Evolutionary conservation across 2,113 vertebrate genomes (phyloP), one percentile per base, ranked within the genome.

Genomic region (Setophaga petechia): DNA sequence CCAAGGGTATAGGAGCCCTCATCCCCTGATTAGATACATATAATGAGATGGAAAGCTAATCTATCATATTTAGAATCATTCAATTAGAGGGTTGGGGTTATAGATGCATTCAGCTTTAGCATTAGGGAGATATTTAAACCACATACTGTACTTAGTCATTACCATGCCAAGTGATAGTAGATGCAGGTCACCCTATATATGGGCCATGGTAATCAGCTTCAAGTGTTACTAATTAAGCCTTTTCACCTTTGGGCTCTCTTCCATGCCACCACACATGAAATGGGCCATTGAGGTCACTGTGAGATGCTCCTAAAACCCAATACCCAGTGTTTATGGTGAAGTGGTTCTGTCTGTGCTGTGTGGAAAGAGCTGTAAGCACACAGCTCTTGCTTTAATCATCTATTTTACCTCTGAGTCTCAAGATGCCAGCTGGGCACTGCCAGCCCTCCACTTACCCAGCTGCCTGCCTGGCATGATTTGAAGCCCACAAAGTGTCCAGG

Each of bases 1-100:
- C 88, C 71, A 84, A 81, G 66, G 61, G 73, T 78, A 90, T 37
- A 77, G 43, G 39, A 37, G 1, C 79, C 94, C 80, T 94, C 86
- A 81, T 86, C 93, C 83, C 62, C 59, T 91, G 82, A 82, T 94
- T 89, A 92, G 94, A 75, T 92, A 62, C 90, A 31, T 91, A 96
- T 96, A 96, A 96, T 91, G 92, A 96, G 97, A 95, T 96, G 79
- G 94, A 91, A 93, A 94, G 90, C 93, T 97, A 96, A 97, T 97
- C 95, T 95, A 72, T 94, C 95, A 92, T 84, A 95, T 95, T 96
- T 96, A 92, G 91, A 94, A 77, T 92, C 97, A 93, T 77, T 94
- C 96, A 92, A 96, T 96, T 96, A 95, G 94, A 94, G 73, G 83
- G 91, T 92, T 95, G 94, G 76, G 47, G 46, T 81, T 90, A 63